A percentile compares a stretch with the other conserved stretches of the same genome.
Evolutionary conservation across 2,113 vertebrate genomes (phyloP).

Genomic region (Phalacrocorax pelagicus): DNA sequence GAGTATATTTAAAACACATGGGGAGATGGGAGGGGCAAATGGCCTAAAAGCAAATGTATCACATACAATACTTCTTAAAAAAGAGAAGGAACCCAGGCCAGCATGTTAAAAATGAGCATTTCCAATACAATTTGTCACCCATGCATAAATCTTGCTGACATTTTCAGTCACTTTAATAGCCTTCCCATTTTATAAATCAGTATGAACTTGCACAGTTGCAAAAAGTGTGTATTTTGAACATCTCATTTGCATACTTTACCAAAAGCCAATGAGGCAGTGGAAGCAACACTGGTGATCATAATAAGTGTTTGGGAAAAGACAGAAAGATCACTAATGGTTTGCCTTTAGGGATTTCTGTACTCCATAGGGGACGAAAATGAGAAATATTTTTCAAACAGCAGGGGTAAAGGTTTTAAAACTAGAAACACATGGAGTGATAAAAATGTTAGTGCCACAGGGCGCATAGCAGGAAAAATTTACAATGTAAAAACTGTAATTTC

Average conservation of each 20-base stretch:
- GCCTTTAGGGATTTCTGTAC: conserved; percentile 99
- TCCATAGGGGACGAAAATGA: conserved; percentile 99
- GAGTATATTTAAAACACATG: conserved; percentile 69
- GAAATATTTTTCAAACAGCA: conserved; percentile 99
- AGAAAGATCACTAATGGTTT: conserved; percentile 99
- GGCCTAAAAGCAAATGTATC: conserved; percentile 72
- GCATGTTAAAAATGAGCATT: conserved; percentile 85
- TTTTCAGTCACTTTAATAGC: conserved; percentile 98
- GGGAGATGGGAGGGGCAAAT: conserved; percentile 56
- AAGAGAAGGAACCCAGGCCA: conserved; percentile 66
- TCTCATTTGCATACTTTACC: conserved; percentile 99
- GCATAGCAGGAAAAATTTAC: conserved; percentile 92
- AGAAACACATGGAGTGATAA: conserved; percentile 99
- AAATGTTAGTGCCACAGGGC: conserved; percentile 99
- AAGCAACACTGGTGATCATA: conserved; percentile 96
- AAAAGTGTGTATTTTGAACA: conserved; percentile 99
- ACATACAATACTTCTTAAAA: conserved; percentile 51
- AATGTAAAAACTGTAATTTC: conserved; percentile 99
- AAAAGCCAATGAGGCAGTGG: conserved; percentile 99
- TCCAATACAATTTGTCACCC: conserved; percentile 97
- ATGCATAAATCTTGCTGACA: conserved; percentile 99
- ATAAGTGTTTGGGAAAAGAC: conserved; percentile 99
- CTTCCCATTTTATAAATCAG: conserved; percentile 96
- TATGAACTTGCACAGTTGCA: conserved; percentile 99
- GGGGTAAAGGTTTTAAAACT: conserved; percentile 99